Evolutionary conservation across 2,888 invertebrate genomes (phyloP), one percentile per base, ranked within the genome.

Genomic region (Sphaeridia pumilis): DNA sequence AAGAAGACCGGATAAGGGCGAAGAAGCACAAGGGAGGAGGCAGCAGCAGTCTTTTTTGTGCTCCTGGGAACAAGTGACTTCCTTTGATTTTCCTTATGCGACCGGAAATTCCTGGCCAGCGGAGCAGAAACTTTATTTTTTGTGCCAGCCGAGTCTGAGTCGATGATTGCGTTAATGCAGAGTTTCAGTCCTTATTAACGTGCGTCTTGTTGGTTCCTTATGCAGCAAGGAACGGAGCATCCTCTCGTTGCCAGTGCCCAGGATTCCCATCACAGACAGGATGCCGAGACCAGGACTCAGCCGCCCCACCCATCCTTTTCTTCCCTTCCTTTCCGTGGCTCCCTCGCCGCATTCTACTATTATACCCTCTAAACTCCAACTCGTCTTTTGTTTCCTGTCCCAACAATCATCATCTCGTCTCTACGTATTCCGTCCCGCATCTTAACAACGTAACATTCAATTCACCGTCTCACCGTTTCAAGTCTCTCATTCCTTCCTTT

Each of bases 41-140:
- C 7, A 17, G 26, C 17, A 25, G 21, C 31, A 46, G 31, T 21
- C 24, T 41, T 22, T n/a, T 10, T 22, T 24, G 24, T 41, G 38
- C n/a, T 22, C 49, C 42, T 31, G 36, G 48, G 45, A 50, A 45
- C 56, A 49, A 53, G 53, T 54, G 56, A 60, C 61, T 61, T 59
- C 60, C 61, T 59, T 62, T 59, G 60, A 55, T 57, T 62, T 59
- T 60, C 60, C 56, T 58, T 63, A 55, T 36, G 56, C 57, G 54
- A 61, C 59, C 60, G 61, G 63, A 61, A 60, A 61, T 57, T 61
- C 61, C 58, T 58, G 58, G 51, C 57, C 61, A 63, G 54, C 54
- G 49, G 58, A 60, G 57, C 59, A 60, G 60, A 56, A 59, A 60
- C 55, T 49, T n/a, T 54, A 60, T 53, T 59, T 56, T 59, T 58